Percentiles rank a stretch among this genome's conserved stretches.
Conservation (phyloP, 2,888 invertebrate genomes). For the Tigriopus californicus region DNA sequence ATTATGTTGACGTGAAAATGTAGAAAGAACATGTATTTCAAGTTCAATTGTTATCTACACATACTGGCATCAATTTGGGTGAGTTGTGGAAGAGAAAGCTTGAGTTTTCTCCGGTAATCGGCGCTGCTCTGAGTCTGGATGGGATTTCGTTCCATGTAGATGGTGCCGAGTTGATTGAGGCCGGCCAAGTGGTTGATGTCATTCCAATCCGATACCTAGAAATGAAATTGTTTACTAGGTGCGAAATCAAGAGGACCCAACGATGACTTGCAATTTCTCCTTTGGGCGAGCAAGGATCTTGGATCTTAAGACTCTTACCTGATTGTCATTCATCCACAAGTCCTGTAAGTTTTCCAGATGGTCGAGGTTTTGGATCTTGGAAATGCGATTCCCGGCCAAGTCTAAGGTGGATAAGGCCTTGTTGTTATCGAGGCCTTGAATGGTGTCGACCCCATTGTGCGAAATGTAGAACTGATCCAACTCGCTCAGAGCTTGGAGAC, state of each 20-base stretch:
- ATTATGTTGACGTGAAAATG: too few species aligned
- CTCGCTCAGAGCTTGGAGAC: slow-evolving; percentile 48
- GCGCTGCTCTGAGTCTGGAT: slow-evolving; percentile 35
- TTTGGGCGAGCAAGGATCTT: background rate
- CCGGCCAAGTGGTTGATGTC: slow-evolving; percentile 50
- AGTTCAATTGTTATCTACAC: slow-evolving; percentile 41
- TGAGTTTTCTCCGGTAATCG: slow-evolving; percentile 76
- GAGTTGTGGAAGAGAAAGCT: slow-evolving; percentile 61
- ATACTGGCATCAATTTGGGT: slow-evolving; percentile 88
- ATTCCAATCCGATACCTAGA: slow-evolving; percentile 64
- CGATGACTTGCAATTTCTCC: too few species aligned
- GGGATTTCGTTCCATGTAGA: slow-evolving; percentile 89
- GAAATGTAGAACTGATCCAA: slow-evolving; percentile 78
- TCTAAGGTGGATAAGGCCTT: slow-evolving; percentile 62
- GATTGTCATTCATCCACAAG: slow-evolving; percentile 58
- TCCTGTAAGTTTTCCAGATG: slow-evolving; percentile 66
- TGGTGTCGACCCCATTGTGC: slow-evolving; percentile 61
- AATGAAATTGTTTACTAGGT: too few species aligned
- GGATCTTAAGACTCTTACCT: slow-evolving; percentile 2
- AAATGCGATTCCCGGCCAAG: slow-evolving; percentile 67
- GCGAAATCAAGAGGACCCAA: too few species aligned
- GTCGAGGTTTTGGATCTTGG: slow-evolving; percentile 51
- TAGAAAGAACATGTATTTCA: background rate
- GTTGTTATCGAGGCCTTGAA: slow-evolving; percentile 41
- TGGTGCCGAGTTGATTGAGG: slow-evolving; percentile 44